phyloP scores from a whole-genome alignment of 2,888 invertebrate genomes.

The Carabus problematicus region DNA sequence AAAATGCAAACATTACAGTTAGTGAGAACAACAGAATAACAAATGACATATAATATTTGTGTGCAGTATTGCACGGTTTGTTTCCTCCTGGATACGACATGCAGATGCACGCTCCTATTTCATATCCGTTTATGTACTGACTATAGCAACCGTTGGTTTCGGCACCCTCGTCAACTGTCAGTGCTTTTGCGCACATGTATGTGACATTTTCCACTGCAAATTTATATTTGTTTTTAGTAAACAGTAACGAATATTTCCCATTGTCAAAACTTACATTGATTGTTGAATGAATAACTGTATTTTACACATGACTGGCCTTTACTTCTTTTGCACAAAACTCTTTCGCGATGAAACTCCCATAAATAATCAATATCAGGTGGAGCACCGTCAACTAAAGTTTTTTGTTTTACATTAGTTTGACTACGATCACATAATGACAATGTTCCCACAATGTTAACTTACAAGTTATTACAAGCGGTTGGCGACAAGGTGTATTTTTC shows the following conservation, averaged over 20 bases:
- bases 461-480: constrained; percentile 71
- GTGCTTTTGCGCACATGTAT: constrained; percentile 72
- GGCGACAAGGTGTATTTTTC: constrained; percentile 64
- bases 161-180: constrained; percentile 59
- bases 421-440: no score
- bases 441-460: no score
- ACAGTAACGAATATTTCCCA: background rate
- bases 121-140: constrained; percentile 59
- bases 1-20: no score
- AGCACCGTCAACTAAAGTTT: constrained; percentile 65
- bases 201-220: constrained; percentile 73
- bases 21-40: no score
- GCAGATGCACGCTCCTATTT: constrained; percentile 63
- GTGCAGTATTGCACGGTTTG: constrained; percentile 60
- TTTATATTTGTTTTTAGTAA: constrained; percentile 8
- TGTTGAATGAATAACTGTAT: constrained; percentile 69
- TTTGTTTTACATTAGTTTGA: constrained; percentile 4
- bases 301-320: constrained; percentile 70
- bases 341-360: constrained; percentile 63
- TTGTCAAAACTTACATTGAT: constrained; percentile 61
- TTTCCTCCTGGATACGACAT: constrained; percentile 54
- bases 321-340: constrained; percentile 66
- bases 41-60: constrained; percentile 3
- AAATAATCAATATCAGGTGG: constrained; percentile 69
- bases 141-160: constrained; percentile 68